Evolutionary conservation across 2,113 vertebrate genomes (phyloP), one percentile per base, ranked within the genome.

Genomic region (Phaethornis superciliosus): DNA sequence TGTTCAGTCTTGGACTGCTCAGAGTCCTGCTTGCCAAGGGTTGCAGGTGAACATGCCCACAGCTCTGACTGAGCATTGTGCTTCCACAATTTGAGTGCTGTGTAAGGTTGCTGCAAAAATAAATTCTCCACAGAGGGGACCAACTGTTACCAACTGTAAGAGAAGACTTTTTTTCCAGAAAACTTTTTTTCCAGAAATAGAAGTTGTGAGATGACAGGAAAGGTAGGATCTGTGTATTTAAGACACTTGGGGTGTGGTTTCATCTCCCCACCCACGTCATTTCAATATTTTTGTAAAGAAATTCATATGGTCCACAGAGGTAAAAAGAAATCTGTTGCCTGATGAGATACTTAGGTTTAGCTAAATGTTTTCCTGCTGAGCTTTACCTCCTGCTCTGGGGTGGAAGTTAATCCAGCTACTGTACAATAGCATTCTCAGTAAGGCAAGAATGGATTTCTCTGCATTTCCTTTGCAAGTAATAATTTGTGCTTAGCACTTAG

Each of bases 281-380:
- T 79, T 71, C 47, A 67, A 2, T 63, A 35, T 15, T 47, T 44
- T 51, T 75, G 19, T n/a, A 55, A 80, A 91, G 27, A 78, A 89
- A 77, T 10, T n/a, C 3, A 58, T 70, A 89, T 65, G 26, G 5
- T 40, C 40, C 14, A 3, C 0, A 1, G 11, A 6, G 4, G 8
- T 9, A 10, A 12, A 8, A 15, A 22, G 10, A 26, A 68, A 55
- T 22, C 24, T 72, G 7, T 83, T 67, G 32, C 17, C 23, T 59
- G 46, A 49, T 63, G 65, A 64, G 26, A 55, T 46, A 15, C 3
- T 64, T 13, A 87, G 12, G 30, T 83, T 83, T 54, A 88, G 28
- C 42, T 81, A 2, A 44, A 17, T 37, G 22, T 79, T 37, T 23
- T 71, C 35, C 67, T 83, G 23, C 32, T 85, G 30, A 64, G 44